A percentile compares a stretch with the other conserved stretches of the same genome.
These are phyloP conservation scores for Pharmacophagus antenor DNA, from an alignment of 2,888 invertebrate species.

Conservation along the genomic window DNA sequence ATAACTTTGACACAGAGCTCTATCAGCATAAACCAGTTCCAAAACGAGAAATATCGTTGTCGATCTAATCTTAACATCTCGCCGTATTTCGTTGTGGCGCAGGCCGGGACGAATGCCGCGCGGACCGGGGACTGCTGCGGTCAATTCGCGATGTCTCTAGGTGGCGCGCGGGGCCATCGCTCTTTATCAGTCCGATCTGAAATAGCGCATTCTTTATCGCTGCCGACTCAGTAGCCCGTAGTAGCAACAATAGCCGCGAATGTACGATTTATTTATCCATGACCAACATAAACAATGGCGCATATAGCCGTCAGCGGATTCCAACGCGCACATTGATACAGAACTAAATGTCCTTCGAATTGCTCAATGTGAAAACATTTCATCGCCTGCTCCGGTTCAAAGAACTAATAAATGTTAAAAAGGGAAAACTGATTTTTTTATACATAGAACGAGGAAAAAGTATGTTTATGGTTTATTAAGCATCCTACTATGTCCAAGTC, in stretches of 20 bases:
- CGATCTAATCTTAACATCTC: constrained; percentile 72
- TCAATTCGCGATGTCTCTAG: constrained; percentile 61
- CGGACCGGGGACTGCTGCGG: constrained; percentile 35
- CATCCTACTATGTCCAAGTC: too few species aligned
- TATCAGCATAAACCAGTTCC: constrained; percentile 49
- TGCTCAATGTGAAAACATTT: constrained; percentile 2
- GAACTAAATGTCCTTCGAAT: constrained; percentile 24
- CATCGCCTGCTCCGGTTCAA: not conserved
- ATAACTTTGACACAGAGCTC: constrained; percentile 47
- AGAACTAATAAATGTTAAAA: not conserved
- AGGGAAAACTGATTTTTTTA: not conserved
- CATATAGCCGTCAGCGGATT: constrained; percentile 28
- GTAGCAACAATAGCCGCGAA: constrained; percentile 29
- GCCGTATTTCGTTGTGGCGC: constrained; percentile 52
- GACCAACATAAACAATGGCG: constrained; percentile 26
- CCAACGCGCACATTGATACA: constrained; percentile 21
- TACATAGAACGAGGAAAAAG: too few species aligned
- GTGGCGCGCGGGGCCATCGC: constrained; percentile 52
- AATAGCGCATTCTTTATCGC: constrained; percentile 56
- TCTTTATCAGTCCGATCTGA: constrained; percentile 63
- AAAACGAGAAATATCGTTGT: constrained; percentile 61
- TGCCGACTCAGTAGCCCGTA: constrained; percentile 18
- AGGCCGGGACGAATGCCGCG: constrained; percentile 38
- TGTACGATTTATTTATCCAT: constrained; percentile 31
- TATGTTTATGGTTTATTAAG: not conserved